Evolutionary conservation across 2,888 invertebrate genomes (phyloP), one percentile per base, ranked within the genome.

Genomic region (Tricholauxania praeusta): DNA sequence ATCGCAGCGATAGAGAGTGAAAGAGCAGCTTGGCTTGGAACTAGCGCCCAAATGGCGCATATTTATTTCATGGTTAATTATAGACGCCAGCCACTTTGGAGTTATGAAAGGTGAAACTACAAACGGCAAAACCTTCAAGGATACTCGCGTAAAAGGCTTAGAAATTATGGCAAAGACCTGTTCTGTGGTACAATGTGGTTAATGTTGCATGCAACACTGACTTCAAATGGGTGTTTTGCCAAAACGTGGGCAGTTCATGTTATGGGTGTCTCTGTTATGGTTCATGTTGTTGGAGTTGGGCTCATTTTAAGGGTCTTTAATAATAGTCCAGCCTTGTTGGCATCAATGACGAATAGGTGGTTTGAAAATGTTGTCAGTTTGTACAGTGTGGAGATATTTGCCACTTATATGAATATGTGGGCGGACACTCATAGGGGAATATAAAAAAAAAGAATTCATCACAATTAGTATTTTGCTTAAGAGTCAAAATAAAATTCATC

Each of bases 31-130:
- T n/a, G n/a, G n/a, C n/a, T n/a, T n/a, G n/a, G n/a, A n/a, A 22
- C 28, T 14, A 22, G 53, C 81, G 78, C 79, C 79, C 80, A 78
- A 81, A 82, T 80, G 81, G 80, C 81, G 79, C 81, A 81, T 81
- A 81, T 82, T 81, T 82, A 82, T 82, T 81, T 82, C 82, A 82
- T 79, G 82, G 82, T 81, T 82, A 82, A 82, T 82, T 82, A 82
- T 82, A 82, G 82, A 82, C 82, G 82, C 82, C 81, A 79, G 15
- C 69, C 72, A 72, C 65, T 66, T 55, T 39, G 59, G 68, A 48
- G 49, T 12, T 22, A n/a, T 32, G 59, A 72, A 48, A 19, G 47
- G n/a, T 53, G 19, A 62, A 17, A 2, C 52, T 57, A 15, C 22
- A 57, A 51, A 32, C 51, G 15, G 60, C 60, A 28, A 14, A 14